Conservation (phyloP, 2,888 invertebrate species). For the Choreutis nemorana region DNA sequence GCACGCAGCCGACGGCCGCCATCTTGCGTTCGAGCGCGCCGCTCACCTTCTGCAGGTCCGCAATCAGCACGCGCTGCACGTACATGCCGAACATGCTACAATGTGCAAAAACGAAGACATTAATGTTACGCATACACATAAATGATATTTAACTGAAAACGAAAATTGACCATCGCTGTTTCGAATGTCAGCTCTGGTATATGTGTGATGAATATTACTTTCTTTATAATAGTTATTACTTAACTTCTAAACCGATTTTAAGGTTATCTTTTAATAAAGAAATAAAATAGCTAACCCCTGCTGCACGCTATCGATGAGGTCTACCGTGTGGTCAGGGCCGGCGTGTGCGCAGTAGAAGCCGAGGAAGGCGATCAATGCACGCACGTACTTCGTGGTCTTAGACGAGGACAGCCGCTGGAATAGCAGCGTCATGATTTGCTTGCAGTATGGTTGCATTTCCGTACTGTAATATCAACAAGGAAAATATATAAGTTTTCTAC, state of each 20-base stretch:
- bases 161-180: too few relatives aligned
- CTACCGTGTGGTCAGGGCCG: conserved; percentile 77
- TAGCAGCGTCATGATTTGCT: conserved; percentile 89
- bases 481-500: not conserved
- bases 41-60: conserved; percentile 87
- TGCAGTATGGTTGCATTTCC: conserved; percentile 77
- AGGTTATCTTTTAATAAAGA: too few relatives aligned
- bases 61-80: conserved; percentile 84
- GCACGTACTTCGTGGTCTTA: conserved; percentile 95
- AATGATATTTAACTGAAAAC: too few relatives aligned
- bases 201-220: not conserved
- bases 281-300: conserved; percentile 68
- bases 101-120: too few relatives aligned
- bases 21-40: conserved; percentile 88
- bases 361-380: conserved; percentile 90
- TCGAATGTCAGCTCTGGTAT: too few relatives aligned
- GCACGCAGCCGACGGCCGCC: conserved; percentile 88
- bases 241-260: too few relatives aligned
- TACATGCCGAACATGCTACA: conserved; percentile 95
- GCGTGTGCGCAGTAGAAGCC: conserved; percentile 85
- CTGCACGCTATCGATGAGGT: conserved; percentile 87
- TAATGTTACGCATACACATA: too few relatives aligned
- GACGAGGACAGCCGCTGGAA: conserved; percentile 92
- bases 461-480: conserved; percentile 49
- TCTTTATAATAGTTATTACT: too few relatives aligned